phyloP scores from a whole-genome alignment of 1,140 invertebrate genomes.

The Drosophila lacertosa region DNA sequence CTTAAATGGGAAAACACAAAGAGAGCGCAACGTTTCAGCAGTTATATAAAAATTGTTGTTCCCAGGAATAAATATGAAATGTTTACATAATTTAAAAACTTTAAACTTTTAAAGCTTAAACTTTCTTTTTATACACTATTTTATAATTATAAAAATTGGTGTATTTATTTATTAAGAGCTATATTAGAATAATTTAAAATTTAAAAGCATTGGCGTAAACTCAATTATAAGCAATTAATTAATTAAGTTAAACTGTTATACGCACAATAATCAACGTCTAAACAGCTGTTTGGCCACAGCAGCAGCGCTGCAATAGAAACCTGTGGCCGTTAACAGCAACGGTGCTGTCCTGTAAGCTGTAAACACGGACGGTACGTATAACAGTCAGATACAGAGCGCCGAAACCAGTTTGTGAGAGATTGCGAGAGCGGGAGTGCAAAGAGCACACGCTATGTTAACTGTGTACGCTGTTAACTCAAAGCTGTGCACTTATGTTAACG shows the following conservation, averaged over 20 bases:
- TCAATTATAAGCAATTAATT: slow-evolving; percentile 24
- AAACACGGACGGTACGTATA: slow-evolving; percentile 26
- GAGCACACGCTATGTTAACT: background rate
- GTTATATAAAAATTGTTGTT: slow-evolving; percentile 26
- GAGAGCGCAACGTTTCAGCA: background rate
- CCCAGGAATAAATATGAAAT: background rate
- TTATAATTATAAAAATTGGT: too few species aligned
- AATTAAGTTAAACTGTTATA: slow-evolving; percentile 33
- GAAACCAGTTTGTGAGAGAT: slow-evolving; percentile 1
- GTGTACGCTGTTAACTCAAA: slow-evolving; percentile 15
- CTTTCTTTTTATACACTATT: background rate
- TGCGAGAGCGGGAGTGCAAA: background rate
- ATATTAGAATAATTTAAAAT: too few species aligned
- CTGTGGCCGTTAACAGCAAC: slow-evolving; percentile 63
- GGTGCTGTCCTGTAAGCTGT: slow-evolving; percentile 31
- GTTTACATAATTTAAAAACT: too few species aligned
- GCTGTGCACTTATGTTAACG: slow-evolving; percentile 1
- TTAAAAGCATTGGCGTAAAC: background rate
- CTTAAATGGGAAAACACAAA: slow-evolving; percentile 1
- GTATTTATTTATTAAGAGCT: too few species aligned
- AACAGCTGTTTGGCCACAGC: slow-evolving; percentile 48
- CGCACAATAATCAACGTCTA: slow-evolving; percentile 33
- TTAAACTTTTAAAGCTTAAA: too few species aligned
- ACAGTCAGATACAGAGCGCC: slow-evolving; percentile 24
- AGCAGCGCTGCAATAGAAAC: slow-evolving; percentile 60